phyloP scores from a whole-genome alignment of 2,888 invertebrate species.

The Melipona beecheii region DNA sequence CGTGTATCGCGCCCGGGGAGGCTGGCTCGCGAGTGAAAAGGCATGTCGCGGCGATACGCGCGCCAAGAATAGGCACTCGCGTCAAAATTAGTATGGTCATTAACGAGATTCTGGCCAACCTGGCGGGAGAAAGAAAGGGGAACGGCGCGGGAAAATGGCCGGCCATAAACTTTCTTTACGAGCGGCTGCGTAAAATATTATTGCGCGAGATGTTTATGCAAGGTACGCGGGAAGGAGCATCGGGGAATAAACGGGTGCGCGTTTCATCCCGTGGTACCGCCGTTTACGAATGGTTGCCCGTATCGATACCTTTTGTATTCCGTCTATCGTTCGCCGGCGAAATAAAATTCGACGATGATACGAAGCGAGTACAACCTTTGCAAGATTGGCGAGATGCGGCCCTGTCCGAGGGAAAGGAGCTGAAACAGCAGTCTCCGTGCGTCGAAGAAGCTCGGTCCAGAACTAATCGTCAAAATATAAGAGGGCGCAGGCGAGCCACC shows the following conservation, averaged over 20 bases:
- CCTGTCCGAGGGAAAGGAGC: conserved; percentile 57
- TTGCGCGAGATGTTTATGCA: conserved; percentile 61
- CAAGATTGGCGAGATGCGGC: conserved; percentile 42
- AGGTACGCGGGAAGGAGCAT: conserved; percentile 18
- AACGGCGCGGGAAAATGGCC: conserved; percentile 32
- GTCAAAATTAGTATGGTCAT: conserved; percentile 52
- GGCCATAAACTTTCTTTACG: conserved; percentile 52
- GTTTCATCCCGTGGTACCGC: conserved; percentile 23
- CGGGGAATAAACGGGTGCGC: conserved; percentile 42
- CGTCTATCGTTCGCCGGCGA: conserved; percentile 28
- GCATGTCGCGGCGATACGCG: conserved; percentile 13
- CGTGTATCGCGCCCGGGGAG: background rate
- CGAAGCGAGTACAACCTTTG: background rate
- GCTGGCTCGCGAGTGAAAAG: background rate
- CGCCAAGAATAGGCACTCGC: conserved; percentile 42
- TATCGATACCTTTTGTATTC: conserved; percentile 52
- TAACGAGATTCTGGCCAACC: conserved; percentile 42
- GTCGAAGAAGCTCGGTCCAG: conserved; percentile 68
- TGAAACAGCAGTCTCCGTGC: conserved; percentile 47
- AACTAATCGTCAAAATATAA: conserved; percentile 78
- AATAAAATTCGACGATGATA: conserved; percentile 53
- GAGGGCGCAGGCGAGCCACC: conserved; percentile 55
- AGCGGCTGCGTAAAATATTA: conserved; percentile 54
- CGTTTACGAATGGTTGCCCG: background rate
- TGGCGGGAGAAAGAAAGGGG: background rate